Percentiles rank a stretch among this genome's conserved stretches.
These are phyloP conservation scores for Ectemnius cavifrons DNA, from an alignment of 2,888 invertebrate genomes.

Conservation along the genomic window DNA sequence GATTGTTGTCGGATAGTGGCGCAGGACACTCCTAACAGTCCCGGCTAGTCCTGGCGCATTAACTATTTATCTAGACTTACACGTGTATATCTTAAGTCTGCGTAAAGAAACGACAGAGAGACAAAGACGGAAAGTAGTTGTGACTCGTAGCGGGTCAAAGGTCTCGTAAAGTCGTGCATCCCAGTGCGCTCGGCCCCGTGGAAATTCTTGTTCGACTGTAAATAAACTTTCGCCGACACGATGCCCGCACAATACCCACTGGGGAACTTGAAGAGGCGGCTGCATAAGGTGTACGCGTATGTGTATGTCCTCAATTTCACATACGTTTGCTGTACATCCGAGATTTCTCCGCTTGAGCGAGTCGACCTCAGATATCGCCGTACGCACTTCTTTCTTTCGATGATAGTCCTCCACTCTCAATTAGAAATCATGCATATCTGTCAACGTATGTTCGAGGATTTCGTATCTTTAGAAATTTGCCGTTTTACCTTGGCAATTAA, in stretches of 20 bases:
- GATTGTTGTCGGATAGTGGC: background rate
- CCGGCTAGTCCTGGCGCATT: slow-evolving; percentile 19
- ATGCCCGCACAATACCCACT: slow-evolving; percentile 52
- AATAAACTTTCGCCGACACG: slow-evolving; percentile 65
- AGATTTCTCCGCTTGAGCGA: slow-evolving; percentile 67
- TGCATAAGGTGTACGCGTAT: slow-evolving; percentile 30
- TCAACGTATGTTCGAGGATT: background rate
- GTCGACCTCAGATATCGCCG: slow-evolving; percentile 33
- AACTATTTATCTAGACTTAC: slow-evolving; percentile 42
- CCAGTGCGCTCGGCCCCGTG: slow-evolving; percentile 49
- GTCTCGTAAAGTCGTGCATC: slow-evolving; percentile 59
- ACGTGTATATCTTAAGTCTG: slow-evolving; percentile 3
- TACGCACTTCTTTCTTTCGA: background rate
- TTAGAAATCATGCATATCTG: slow-evolving; percentile 17
- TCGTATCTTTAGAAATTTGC: background rate
- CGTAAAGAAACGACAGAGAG: slow-evolving; percentile 17
- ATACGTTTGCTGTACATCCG: slow-evolving; percentile 74
- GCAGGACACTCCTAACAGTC: slow-evolving; percentile 5
- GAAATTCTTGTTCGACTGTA: slow-evolving; percentile 62
- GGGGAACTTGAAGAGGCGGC: slow-evolving; percentile 35
- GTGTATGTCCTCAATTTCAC: slow-evolving; percentile 74
- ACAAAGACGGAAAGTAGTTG: background rate
- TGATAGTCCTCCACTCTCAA: slow-evolving; percentile 27
- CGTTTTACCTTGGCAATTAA: background rate
- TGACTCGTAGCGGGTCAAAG: slow-evolving; percentile 37